Percentiles rank a stretch among this genome's conserved stretches.
These are phyloP conservation scores for Tauraco hartlaubi DNA, from an alignment of 2,797 vertebrate genomes.

Conservation along the genomic window DNA sequence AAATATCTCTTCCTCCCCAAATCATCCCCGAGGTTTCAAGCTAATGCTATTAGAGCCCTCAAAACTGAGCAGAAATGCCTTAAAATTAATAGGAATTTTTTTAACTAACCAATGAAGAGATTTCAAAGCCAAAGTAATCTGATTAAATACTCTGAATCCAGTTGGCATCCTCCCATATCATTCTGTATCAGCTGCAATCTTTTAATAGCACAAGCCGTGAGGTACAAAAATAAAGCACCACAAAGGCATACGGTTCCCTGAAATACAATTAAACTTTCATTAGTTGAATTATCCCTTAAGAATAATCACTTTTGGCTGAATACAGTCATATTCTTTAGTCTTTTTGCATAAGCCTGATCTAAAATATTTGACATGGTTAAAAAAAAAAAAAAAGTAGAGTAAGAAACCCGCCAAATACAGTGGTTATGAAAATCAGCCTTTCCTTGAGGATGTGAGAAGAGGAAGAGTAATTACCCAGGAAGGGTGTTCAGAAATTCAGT, in stretches of 20 bases:
- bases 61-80: neutral
- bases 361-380: neutral
- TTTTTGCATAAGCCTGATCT: neutral
- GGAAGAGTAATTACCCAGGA: neutral
- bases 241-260: neutral
- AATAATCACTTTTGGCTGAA: neutral
- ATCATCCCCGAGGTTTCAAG: neutral
- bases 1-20: neutral
- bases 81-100: constrained; percentile 42
- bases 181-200: constrained; percentile 26
- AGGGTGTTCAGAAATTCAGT: neutral
- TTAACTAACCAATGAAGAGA: neutral
- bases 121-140: constrained; percentile 44
- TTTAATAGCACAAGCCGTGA: neutral
- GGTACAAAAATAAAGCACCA: constrained; percentile 13
- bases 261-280: constrained; percentile 12
- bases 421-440: neutral
- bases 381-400: neutral
- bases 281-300: neutral
- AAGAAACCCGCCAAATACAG: neutral
- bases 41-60: neutral
- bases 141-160: constrained; percentile 36
- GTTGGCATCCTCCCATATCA: constrained; percentile 25
- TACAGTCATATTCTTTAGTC: neutral
- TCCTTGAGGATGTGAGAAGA: neutral